A percentile compares a stretch with the other conserved stretches of the same genome.
Evolutionary conservation across 2,113 vertebrate species (phyloP).

Genomic region (Hydrochoerus hydrochaeris): DNA sequence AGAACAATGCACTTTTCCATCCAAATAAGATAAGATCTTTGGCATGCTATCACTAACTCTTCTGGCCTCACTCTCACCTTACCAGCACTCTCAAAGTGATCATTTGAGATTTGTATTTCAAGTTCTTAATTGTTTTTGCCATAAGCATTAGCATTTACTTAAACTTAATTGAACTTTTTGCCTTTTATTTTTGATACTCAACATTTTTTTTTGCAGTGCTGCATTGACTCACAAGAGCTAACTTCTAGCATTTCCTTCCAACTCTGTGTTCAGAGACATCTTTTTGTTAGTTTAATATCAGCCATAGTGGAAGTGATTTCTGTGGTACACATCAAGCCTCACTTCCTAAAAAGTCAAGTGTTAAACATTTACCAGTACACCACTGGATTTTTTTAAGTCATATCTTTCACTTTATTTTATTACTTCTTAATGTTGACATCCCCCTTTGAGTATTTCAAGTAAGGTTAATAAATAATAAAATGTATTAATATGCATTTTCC

Average conservation of each 20-base stretch:
- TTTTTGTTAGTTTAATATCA: neutral
- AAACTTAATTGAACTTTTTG: neutral
- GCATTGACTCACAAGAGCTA: neutral
- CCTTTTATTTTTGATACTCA: neutral
- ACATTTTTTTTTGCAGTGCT: neutral
- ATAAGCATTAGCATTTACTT: slow-evolving; percentile 8
- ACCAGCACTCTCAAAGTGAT: neutral
- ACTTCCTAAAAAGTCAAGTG: neutral
- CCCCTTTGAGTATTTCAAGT: slow-evolving; percentile 28
- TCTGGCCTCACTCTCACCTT: neutral
- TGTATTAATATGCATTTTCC: neutral
- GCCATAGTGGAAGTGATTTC: neutral
- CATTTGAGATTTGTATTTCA: neutral
- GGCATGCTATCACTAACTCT: neutral
- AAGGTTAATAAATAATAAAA: neutral
- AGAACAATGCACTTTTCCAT: neutral
- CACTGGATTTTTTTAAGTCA: neutral
- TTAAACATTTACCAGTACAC: slow-evolving; percentile 36
- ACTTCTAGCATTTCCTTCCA: neutral
- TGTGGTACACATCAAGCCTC: neutral
- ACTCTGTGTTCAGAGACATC: neutral
- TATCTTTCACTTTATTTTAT: neutral
- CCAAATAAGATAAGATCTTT: slow-evolving; percentile 35
- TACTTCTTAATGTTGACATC: slow-evolving; percentile 17
- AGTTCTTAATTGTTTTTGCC: neutral